Percentiles rank a stretch among this genome's conserved stretches.
phyloP scores from a whole-genome alignment of 30 jellyfish, hydroid and myxozoan species.

The Sanderia malayensis region DNA sequence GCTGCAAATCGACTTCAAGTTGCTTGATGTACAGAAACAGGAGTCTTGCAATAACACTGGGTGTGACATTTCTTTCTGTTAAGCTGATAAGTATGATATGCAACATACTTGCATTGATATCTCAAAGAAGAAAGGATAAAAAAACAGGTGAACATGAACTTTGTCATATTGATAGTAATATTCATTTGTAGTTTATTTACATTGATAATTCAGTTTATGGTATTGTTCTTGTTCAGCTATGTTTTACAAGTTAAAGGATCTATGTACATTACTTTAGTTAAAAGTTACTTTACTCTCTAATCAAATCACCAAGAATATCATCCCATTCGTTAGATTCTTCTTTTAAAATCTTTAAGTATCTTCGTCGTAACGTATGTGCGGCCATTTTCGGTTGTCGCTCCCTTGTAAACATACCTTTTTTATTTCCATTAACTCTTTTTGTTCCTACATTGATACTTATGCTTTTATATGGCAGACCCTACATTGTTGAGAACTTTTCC shows the following conservation, averaged over 20 bases:
- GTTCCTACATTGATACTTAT: too few species aligned
- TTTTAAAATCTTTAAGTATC: slow-evolving; percentile 62
- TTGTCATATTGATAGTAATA: too few species aligned
- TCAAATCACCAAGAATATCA: slow-evolving; percentile 34
- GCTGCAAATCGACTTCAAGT: slow-evolving; percentile 33
- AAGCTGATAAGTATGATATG: neutral
- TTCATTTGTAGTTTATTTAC: too few species aligned
- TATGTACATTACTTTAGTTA: too few species aligned
- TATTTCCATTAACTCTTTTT: slow-evolving; percentile 90
- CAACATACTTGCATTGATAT: slow-evolving; percentile 17
- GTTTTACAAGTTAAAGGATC: too few species aligned
- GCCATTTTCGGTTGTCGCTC: slow-evolving; percentile 93
- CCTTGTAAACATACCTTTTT: slow-evolving; percentile 92
- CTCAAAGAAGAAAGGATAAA: slow-evolving; percentile 16
- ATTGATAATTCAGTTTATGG: too few species aligned
- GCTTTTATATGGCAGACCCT: too few species aligned
- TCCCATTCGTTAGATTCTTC: slow-evolving; percentile 41
- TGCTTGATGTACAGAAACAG: slow-evolving; percentile 47
- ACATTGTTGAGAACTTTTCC: too few species aligned
- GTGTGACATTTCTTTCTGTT: neutral
- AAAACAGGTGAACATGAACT: too few species aligned
- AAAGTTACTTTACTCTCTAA: slow-evolving; percentile 39
- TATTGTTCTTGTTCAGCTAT: too few species aligned
- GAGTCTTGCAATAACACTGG: slow-evolving; percentile 26
- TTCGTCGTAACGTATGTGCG: slow-evolving; percentile 80